Evolutionary conservation across 2,113 vertebrate genomes (phyloP).

Genomic region (Eurystomus gularis): DNA sequence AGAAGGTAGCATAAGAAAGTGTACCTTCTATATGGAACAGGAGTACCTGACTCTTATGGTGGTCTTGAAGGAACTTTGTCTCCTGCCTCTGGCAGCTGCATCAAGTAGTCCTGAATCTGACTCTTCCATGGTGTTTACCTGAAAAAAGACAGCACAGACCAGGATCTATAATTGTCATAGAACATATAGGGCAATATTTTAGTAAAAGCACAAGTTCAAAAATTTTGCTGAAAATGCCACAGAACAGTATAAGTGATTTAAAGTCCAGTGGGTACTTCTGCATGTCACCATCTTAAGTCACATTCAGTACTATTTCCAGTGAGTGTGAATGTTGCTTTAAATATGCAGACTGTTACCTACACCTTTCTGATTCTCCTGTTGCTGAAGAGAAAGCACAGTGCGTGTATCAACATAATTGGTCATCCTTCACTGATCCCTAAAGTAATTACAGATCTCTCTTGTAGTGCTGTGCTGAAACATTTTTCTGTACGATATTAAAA

Average conservation of each 20-base stretch:
- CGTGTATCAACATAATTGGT: background rate
- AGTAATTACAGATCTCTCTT: background rate
- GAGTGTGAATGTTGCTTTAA: background rate
- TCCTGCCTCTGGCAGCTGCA: background rate
- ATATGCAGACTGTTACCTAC: background rate
- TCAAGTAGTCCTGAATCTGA: background rate
- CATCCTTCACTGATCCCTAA: background rate
- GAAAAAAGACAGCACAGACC: background rate
- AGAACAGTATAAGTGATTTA: background rate
- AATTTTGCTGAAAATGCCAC: background rate
- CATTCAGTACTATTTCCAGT: background rate
- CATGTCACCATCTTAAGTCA: background rate
- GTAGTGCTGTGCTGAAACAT: background rate
- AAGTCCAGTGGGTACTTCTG: background rate
- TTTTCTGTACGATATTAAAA: background rate
- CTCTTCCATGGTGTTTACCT: background rate
- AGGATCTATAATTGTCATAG: background rate
- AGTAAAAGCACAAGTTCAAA: background rate
- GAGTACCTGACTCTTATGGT: background rate
- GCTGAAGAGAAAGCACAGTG: background rate
- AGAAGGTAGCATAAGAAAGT: background rate
- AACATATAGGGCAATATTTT: background rate
- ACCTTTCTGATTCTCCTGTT: background rate
- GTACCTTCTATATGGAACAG: background rate
- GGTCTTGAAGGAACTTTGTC: background rate